Percentiles rank a stretch among this genome's conserved stretches.
These are phyloP conservation scores for Anabacerthia variegaticeps DNA, from an alignment of 2,797 vertebrate genomes.

Conservation along the genomic window DNA sequence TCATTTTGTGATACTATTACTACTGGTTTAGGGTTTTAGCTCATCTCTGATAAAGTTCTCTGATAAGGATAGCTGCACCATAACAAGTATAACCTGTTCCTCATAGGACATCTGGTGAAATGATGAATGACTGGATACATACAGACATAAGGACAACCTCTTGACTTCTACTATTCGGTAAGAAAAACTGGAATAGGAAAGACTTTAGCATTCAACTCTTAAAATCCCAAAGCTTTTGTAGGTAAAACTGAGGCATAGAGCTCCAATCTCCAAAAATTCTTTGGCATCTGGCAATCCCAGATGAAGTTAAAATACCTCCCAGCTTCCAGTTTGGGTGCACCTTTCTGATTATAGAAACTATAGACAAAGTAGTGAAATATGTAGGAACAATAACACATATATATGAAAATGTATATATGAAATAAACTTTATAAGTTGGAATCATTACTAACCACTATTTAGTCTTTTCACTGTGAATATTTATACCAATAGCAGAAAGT, in stretches of 20 bases:
- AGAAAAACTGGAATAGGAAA: not conserved
- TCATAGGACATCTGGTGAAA: not conserved
- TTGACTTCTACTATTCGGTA: not conserved
- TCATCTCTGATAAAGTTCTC: not conserved
- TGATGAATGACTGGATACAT: not conserved
- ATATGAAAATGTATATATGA: not conserved
- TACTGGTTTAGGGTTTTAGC: not conserved
- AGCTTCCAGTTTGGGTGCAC: not conserved
- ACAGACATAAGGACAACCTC: not conserved
- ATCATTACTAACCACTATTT: not conserved
- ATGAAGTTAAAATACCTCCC: not conserved
- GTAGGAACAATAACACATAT: not conserved
- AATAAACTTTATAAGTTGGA: not conserved
- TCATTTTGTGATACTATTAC: not conserved
- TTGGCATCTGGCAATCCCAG: not conserved
- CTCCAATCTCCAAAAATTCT: not conserved
- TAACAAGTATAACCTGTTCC: not conserved
- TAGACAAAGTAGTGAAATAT: not conserved
- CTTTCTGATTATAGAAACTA: not conserved
- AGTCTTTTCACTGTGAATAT: not conserved
- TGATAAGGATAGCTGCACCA: not conserved
- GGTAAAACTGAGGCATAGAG: not conserved
- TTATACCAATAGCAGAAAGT: not conserved
- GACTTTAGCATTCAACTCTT: not conserved
- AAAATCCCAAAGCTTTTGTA: not conserved